Evolutionary conservation across 2,888 invertebrate genomes (phyloP).

Genomic region (Balanococcus diminutus): DNA sequence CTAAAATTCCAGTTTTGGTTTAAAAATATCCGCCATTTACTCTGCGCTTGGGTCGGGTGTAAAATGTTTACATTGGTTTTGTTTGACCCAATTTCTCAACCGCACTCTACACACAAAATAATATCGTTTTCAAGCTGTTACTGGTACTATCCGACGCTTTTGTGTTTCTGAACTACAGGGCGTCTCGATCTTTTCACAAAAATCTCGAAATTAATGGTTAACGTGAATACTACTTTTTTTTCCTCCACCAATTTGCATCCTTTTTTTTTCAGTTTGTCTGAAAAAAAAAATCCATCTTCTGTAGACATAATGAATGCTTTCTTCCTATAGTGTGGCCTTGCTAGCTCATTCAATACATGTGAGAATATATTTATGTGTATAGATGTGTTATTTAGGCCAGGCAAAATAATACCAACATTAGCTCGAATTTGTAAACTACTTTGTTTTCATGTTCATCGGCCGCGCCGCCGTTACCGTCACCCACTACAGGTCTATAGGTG

Average conservation of each 20-base stretch:
- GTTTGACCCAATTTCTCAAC: neutral
- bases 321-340: too few species aligned
- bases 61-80: neutral
- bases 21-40: neutral
- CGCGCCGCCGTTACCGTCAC: too few species aligned
- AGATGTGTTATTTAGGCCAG: too few species aligned
- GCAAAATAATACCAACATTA: too few species aligned
- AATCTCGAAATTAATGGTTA: neutral
- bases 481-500: too few species aligned
- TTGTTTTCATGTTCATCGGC: too few species aligned
- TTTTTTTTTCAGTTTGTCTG: neutral
- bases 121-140: neutral
- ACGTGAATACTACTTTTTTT: neutral
- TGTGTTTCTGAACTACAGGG: neutral
- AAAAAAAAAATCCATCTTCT: too few species aligned
- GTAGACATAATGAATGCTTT: too few species aligned
- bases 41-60: too few species aligned
- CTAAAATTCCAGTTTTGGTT: neutral
- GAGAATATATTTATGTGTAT: too few species aligned
- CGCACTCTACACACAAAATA: neutral
- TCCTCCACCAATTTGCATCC: neutral
- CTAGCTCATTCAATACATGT: too few species aligned
- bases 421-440: too few species aligned
- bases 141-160: neutral
- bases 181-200: neutral